Conservation (phyloP, 1,140 invertebrate genomes). For the Nebria ingens region DNA sequence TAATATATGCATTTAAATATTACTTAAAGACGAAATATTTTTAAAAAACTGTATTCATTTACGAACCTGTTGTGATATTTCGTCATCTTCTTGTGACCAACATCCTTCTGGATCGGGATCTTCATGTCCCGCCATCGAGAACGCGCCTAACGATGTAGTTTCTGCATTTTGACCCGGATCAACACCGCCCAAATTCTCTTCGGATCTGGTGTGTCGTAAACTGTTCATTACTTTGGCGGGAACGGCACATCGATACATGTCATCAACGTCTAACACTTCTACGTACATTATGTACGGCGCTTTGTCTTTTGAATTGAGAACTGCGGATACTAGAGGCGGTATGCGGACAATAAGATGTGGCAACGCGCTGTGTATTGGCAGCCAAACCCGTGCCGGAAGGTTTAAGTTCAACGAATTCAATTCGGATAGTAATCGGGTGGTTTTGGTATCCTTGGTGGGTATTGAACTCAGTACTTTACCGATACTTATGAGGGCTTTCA, state of each 20-base stretch:
- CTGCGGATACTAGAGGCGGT: conserved; percentile 86
- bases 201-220: conserved; percentile 82
- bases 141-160: neutral
- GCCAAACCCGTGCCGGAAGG: conserved; percentile 93
- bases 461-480: conserved; percentile 82
- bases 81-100: conserved; percentile 95
- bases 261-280: conserved; percentile 88
- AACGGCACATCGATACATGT: conserved; percentile 69
- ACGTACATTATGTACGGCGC: conserved; percentile 97
- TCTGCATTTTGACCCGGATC: conserved; percentile 16
- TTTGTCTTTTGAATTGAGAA: conserved; percentile 99
- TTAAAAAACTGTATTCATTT: conserved; percentile 11
- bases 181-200: conserved; percentile 68
- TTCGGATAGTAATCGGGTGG: conserved; percentile 80
- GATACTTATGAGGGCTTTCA: conserved; percentile 76
- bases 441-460: conserved; percentile 90
- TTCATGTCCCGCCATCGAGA: conserved; percentile 20
- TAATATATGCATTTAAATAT: too few relatives aligned
- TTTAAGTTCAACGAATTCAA: conserved; percentile 90
- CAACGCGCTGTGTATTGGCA: conserved; percentile 66
- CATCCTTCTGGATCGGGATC: conserved; percentile 57
- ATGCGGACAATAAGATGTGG: conserved; percentile 83
- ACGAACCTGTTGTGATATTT: conserved; percentile 67
- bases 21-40: neutral
- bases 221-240: conserved; percentile 69